Conservation (phyloP, 2,888 invertebrate species). For the Athrips mouffetella region DNA sequence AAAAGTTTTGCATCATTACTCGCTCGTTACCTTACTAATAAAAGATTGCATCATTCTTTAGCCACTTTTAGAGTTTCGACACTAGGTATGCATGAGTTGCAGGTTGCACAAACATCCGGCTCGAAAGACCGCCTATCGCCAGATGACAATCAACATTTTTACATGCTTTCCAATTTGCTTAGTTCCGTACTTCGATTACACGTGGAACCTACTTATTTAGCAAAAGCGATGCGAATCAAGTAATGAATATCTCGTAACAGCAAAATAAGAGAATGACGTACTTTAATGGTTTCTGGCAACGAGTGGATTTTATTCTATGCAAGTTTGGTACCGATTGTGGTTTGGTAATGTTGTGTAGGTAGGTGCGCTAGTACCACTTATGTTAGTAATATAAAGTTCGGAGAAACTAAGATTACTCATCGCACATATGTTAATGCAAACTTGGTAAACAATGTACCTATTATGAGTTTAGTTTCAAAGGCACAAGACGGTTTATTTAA, state of each 20-base stretch:
- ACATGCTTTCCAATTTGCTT: conserved; percentile 22
- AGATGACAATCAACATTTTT: conserved; percentile 39
- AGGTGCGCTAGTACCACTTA: neutral
- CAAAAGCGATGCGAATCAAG: conserved; percentile 2
- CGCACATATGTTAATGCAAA: neutral
- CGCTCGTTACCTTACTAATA: conserved; percentile 54
- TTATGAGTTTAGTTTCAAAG: neutral
- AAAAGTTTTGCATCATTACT: conserved; percentile 47
- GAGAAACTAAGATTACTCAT: conserved; percentile 5
- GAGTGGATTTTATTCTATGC: no score
- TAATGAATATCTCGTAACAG: neutral
- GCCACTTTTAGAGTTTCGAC: conserved; percentile 71
- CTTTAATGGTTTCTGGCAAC: no score
- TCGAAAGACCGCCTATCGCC: conserved; percentile 40
- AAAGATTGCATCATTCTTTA: conserved; percentile 63
- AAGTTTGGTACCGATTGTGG: neutral
- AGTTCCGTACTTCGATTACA: conserved; percentile 19
- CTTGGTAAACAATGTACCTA: neutral
- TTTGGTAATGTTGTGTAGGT: neutral
- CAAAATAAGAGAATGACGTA: neutral
- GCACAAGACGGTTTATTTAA: neutral
- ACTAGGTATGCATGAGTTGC: conserved; percentile 59
- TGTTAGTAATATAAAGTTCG: neutral
- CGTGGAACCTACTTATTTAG: conserved; percentile 22
- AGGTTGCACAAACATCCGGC: conserved; percentile 70